These are phyloP conservation scores for Erpornis zantholeuca DNA, from an alignment of 2,113 vertebrate genomes.

Conservation along the genomic window DNA sequence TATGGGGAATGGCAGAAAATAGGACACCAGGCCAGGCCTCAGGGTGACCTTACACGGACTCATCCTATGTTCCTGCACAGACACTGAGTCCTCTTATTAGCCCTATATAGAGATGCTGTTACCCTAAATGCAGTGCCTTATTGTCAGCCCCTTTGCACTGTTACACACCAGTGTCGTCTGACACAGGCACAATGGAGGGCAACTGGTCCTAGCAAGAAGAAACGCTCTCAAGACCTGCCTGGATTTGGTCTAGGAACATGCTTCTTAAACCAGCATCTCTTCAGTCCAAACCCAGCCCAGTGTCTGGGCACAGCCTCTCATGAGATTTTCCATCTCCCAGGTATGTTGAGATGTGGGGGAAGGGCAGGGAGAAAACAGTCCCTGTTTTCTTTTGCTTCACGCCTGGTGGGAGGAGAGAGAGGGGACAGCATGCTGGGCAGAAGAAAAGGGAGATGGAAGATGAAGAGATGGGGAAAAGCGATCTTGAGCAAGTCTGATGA, in stretches of 20 bases:
- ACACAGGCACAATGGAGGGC: accelerated
- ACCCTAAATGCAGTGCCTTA: not conserved
- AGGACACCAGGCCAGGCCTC: not conserved
- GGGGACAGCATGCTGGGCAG: accelerated
- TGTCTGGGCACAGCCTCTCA: not conserved
- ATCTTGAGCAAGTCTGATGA: not conserved
- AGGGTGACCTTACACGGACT: not conserved
- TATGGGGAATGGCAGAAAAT: not conserved
- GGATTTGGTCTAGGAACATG: not conserved
- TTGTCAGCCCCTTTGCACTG: not conserved
- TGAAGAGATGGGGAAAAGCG: not conserved
- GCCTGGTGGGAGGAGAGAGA: not conserved
- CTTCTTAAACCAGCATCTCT: not conserved
- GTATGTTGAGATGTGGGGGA: accelerated
- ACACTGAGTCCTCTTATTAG: not conserved
- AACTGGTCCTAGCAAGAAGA: not conserved
- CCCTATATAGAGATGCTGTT: not conserved
- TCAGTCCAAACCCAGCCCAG: not conserved
- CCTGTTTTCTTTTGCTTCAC: not conserved
- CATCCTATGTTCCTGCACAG: not conserved
- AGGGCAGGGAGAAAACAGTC: not conserved
- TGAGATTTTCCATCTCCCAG: not conserved
- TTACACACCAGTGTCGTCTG: not conserved
- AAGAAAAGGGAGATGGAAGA: not conserved
- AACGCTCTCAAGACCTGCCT: not conserved